Base-by-base conservation (phyloP, 2,888 invertebrate genomes). In the Tethea ocularis region DNA sequence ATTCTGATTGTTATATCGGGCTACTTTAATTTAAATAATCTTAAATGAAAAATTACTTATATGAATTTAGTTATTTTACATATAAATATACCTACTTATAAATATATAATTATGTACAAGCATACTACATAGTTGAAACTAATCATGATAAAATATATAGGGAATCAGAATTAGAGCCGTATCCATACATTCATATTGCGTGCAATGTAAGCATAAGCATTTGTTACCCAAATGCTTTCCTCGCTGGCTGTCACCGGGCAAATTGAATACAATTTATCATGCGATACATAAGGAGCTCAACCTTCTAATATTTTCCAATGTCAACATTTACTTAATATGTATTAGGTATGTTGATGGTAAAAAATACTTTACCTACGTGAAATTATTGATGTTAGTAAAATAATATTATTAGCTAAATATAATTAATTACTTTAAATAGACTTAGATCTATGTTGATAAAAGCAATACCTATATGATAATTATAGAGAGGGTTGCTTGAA, bases 211-310 rank as follows among this genome's bases (percentile, higher is more conserved):
- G 83, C 86, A 85, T 87, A 84, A 89, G 82, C 86, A 90, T 89
- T 90, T 89, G 87, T 90, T 86, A 89, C 84, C 86, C 77, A 88
- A 88, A 91, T 89, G 89, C 88, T 87, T 83, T 86, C 87, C 86
- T 87, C 82, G 82, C 83, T 76, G 81, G 80, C 84, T 91, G 91
- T 91, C 92, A 86, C 83, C 79, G 82, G 81, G 82, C 85, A 91
- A 91, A 91, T 91, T 89, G 90, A 86, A 90, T 88, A 85, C 87
- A 80, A 92, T 92, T 88, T 87, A 87, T 91, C 91, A 91, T 88
- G 84, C 84, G 78, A 88, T 86, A 86, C 78, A 77, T 80, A 81
- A 81, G 75, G 76, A 83, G 83, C 83, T 86, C 80, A 81, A 74
- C 75, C 77, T 61, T 71, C 80, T 77, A 69, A 74, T 83, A 82